A percentile compares a stretch with the other conserved stretches of the same genome.
Conservation (phyloP, 2,797 vertebrate species). For the Poliocrania exsul region DNA sequence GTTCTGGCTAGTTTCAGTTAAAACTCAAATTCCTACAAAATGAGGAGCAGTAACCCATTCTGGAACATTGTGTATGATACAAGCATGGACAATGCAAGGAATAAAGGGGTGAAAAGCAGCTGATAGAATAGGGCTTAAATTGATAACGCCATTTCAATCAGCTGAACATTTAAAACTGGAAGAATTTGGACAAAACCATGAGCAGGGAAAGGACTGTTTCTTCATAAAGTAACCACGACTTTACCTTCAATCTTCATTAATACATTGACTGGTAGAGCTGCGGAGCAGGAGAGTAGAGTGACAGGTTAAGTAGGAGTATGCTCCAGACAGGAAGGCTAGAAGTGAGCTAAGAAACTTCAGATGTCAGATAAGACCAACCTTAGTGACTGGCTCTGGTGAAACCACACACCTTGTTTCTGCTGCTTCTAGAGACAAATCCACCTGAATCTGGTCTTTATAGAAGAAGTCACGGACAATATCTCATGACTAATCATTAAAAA, state of each 20-base stretch:
- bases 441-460: background rate
- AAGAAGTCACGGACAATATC: background rate
- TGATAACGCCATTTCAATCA: background rate
- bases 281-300: background rate
- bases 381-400: background rate
- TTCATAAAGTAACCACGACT: background rate
- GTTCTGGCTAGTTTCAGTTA: background rate
- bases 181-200: background rate
- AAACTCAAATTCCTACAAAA: background rate
- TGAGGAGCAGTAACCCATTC: background rate
- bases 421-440: background rate
- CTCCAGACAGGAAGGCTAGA: background rate
- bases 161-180: background rate
- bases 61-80: background rate
- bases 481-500: background rate
- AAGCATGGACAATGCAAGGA: background rate
- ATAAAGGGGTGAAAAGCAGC: background rate
- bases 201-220: background rate
- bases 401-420: background rate
- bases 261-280: background rate
- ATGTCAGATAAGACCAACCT: background rate
- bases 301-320: background rate
- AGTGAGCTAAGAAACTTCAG: background rate
- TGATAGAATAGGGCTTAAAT: background rate
- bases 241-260: background rate